A percentile compares a stretch with the other conserved stretches of the same genome.
Conservation (phyloP, 64 coral and sea anemone species). For the Stichodactyla helianthus region DNA sequence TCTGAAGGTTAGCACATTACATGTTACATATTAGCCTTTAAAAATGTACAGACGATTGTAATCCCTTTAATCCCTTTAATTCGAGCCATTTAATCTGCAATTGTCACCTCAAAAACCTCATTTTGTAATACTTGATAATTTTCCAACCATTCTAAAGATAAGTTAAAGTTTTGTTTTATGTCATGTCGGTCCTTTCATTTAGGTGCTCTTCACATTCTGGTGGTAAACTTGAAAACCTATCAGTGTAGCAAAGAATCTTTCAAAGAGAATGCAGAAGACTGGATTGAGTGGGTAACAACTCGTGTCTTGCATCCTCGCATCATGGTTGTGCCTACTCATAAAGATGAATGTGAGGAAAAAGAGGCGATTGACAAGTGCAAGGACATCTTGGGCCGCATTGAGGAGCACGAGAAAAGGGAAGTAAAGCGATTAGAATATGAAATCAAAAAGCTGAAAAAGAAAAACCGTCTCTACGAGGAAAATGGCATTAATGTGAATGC, state of each 20-base stretch:
- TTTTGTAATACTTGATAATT: no score
- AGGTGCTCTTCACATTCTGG: conserved; percentile 57
- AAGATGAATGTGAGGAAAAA: conserved; percentile 42
- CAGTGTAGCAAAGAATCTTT: conserved; percentile 44
- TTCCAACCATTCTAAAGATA: no score
- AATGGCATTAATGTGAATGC: conserved; percentile 15
- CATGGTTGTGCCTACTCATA: conserved; percentile 85
- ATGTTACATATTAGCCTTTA: no score
- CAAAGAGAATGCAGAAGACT: conserved; percentile 72
- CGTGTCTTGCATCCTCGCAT: conserved; percentile 58
- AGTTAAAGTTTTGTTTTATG: no score
- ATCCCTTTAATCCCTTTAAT: no score
- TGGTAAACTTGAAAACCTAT: conserved; percentile 70
- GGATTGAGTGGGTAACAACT: conserved; percentile 70
- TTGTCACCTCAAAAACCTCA: no score
- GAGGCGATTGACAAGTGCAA: conserved; percentile 51
- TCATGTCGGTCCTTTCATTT: no score
- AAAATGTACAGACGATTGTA: no score
- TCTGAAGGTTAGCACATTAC: conserved; percentile 65
- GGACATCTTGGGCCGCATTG: conserved; percentile 58
- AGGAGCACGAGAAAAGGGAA: conserved; percentile 33
- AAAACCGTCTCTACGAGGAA: background rate
- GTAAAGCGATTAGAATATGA: conserved; percentile 44
- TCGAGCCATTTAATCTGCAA: no score
- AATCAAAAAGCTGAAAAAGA: conserved; percentile 40